Evolutionary conservation across 2,888 invertebrate species (phyloP).

Genomic region (Heliconius ethilla): DNA sequence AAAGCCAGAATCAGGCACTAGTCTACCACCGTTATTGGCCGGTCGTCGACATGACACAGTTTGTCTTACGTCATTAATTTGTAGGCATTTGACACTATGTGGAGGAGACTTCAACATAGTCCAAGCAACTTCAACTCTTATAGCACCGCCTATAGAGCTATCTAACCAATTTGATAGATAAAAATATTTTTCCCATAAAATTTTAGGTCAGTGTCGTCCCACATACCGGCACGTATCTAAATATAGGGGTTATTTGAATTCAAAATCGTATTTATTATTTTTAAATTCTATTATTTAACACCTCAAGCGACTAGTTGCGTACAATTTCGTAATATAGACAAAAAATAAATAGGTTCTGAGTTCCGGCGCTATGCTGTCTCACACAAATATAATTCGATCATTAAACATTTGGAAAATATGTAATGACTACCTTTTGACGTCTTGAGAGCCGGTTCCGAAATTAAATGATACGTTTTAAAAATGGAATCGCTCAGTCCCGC

Average conservation of each 20-base stretch:
- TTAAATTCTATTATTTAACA: constrained; percentile 39
- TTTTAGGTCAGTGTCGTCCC: constrained; percentile 69
- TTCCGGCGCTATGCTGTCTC: constrained; percentile 69
- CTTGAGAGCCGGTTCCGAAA: constrained; percentile 81
- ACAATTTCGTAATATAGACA: constrained; percentile 28
- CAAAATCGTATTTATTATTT: constrained; percentile 44
- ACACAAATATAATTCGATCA: constrained; percentile 50
- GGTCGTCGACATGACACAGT: constrained; percentile 54
- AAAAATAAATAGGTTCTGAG: constrained; percentile 51
- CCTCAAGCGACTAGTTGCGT: constrained; percentile 21
- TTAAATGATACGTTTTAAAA: constrained; percentile 82
- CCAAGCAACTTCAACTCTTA: constrained; percentile 51
- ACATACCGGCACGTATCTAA: constrained; percentile 71
- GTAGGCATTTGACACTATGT: constrained; percentile 62
- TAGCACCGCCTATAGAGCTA: constrained; percentile 47
- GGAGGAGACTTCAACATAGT: constrained; percentile 47
- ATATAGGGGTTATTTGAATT: constrained; percentile 75
- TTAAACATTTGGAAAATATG: constrained; percentile 68
- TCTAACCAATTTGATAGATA: constrained; percentile 47
- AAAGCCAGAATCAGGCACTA: neutral
- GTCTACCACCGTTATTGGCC: constrained; percentile 43
- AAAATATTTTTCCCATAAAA: constrained; percentile 70
- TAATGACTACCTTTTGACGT: constrained; percentile 82
- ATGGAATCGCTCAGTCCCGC: constrained; percentile 81
- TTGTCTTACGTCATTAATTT: constrained; percentile 64